A percentile compares a stretch with the other conserved stretches of the same genome.
phyloP scores from a whole-genome alignment of 2,113 vertebrate species.

The Rhineura floridana region DNA sequence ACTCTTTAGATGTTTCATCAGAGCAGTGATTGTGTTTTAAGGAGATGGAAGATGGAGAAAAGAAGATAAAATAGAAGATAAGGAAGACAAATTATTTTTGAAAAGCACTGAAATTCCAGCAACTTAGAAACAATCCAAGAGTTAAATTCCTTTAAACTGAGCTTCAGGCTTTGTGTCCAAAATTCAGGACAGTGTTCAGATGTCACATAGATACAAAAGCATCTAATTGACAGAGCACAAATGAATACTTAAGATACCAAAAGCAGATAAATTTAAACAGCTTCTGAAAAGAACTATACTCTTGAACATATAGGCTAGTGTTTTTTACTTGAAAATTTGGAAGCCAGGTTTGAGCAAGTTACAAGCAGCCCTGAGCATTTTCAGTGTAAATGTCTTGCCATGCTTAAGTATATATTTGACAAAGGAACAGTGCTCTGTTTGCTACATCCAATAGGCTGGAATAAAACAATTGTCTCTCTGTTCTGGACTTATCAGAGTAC shows the following conservation, averaged over 20 bases:
- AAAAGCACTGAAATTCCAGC: neutral
- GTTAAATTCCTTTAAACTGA: neutral
- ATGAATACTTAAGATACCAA: neutral
- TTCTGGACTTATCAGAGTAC: slow-evolving; percentile 7
- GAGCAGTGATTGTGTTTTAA: neutral
- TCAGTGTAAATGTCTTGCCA: neutral
- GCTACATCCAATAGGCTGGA: neutral
- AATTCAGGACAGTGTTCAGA: neutral
- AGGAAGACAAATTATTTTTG: neutral
- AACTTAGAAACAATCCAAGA: neutral
- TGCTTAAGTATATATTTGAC: neutral
- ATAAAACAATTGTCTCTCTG: neutral
- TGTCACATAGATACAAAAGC: neutral
- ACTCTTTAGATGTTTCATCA: neutral
- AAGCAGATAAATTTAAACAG: neutral
- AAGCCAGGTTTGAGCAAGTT: neutral
- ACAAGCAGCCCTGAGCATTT: neutral
- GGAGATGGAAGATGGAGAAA: neutral
- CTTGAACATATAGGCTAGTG: neutral
- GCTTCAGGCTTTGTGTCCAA: neutral
- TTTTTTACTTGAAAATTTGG: neutral
- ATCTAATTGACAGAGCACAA: neutral
- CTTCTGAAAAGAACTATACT: neutral
- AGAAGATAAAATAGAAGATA: neutral
- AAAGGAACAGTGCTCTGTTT: neutral